Conservation (phyloP, 2,888 invertebrate genomes). For the Synergus laeviventris region DNA sequence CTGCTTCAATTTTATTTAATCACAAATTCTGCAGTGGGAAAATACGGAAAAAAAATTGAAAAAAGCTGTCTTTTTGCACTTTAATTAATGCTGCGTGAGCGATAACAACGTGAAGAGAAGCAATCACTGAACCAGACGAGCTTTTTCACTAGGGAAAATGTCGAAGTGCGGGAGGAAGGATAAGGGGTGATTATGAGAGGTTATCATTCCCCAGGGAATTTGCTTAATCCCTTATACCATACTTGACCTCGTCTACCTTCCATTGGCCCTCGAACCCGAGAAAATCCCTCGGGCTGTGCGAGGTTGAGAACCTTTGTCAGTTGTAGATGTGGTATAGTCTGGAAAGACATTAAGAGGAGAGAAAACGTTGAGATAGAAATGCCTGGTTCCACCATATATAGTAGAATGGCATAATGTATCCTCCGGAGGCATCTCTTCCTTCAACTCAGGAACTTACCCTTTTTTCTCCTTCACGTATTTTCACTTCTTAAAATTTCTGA, state of each 20-base stretch:
- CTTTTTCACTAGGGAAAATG: neutral
- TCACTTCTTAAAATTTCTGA: neutral
- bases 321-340: slow-evolving; percentile 12
- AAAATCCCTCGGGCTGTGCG: slow-evolving; percentile 11
- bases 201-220: slow-evolving; percentile 16
- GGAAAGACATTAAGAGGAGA: slow-evolving; percentile 26
- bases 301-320: slow-evolving; percentile 17
- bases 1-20: no score
- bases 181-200: slow-evolving; percentile 2
- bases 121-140: neutral
- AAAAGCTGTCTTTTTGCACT: no score
- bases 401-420: neutral
- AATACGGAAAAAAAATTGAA: no score
- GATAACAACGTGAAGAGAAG: neutral
- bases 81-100: no score
- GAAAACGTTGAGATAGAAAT: slow-evolving; percentile 23
- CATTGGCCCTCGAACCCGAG: neutral
- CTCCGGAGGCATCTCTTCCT: slow-evolving; percentile 9
- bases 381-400: neutral
- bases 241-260: slow-evolving; percentile 34
- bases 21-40: no score
- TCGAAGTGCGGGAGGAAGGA: neutral
- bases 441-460: neutral
- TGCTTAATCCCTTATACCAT: slow-evolving; percentile 10
- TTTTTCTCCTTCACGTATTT: slow-evolving; percentile 15